Evolutionary conservation across 2,113 vertebrate genomes (phyloP).

Genomic region (Otis tarda): DNA sequence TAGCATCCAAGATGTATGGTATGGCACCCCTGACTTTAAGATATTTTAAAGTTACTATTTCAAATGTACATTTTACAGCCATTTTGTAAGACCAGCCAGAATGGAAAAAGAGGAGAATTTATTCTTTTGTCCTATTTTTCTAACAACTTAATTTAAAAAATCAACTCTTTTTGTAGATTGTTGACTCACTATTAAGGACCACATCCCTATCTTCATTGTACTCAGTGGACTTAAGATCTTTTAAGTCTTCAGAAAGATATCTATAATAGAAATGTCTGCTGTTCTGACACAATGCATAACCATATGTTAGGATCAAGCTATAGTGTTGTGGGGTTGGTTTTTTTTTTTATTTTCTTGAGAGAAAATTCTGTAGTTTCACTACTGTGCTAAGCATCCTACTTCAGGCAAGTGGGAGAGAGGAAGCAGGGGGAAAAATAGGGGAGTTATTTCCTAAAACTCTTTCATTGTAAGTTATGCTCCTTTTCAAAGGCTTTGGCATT

Average conservation of each 20-base stretch:
- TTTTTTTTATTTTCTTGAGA: background rate
- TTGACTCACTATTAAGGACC: background rate
- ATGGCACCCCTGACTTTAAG: background rate
- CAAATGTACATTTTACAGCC: background rate
- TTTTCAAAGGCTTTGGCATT: background rate
- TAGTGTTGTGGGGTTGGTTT: too few relatives aligned
- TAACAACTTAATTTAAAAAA: background rate
- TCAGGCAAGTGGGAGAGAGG: background rate
- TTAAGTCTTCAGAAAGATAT: background rate
- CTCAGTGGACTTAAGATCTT: background rate
- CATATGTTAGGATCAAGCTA: background rate
- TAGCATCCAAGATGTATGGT: background rate
- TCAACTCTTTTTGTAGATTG: background rate
- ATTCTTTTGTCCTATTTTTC: background rate
- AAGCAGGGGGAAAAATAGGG: background rate
- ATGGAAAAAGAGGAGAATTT: background rate
- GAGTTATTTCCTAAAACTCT: background rate
- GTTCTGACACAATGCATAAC: background rate
- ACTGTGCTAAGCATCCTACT: background rate
- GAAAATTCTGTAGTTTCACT: background rate
- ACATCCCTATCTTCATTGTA: background rate
- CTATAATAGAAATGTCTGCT: background rate
- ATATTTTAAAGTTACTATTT: background rate
- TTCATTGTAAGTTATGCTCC: background rate
- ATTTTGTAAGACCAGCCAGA: background rate